phyloP scores from a whole-genome alignment of 2,888 invertebrate species.

The Leptinotarsa rubiginosa region DNA sequence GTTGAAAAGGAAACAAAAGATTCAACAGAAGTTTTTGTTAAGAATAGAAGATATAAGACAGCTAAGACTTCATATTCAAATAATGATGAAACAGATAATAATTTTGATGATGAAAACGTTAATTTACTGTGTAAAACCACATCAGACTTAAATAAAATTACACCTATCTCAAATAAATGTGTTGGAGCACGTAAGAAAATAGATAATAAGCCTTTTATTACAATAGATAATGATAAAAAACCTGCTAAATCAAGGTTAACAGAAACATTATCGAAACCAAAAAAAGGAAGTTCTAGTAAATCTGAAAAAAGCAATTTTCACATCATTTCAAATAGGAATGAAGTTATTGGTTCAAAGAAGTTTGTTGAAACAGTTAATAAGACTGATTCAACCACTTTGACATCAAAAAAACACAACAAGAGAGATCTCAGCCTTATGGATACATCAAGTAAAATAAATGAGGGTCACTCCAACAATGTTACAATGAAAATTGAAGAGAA shows the following conservation, averaged over 20 bases:
- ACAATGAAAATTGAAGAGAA: background rate
- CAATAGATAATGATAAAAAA: background rate
- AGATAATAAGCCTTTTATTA: background rate
- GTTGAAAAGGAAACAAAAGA: slow-evolving; percentile 1
- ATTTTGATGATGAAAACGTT: slow-evolving; percentile 30
- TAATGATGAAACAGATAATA: slow-evolving; percentile 36
- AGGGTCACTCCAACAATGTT: background rate
- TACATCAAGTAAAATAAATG: background rate
- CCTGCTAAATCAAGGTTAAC: background rate
- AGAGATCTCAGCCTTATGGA: background rate
- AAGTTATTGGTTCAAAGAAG: background rate
- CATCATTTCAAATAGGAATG: background rate
- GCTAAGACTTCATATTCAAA: background rate
- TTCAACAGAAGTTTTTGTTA: slow-evolving; percentile 14
- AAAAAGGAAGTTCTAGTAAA: slow-evolving; percentile 8
- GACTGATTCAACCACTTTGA: background rate
- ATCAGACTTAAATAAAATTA: background rate
- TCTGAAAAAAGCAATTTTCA: background rate
- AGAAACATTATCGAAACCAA: background rate
- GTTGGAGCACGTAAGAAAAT: background rate
- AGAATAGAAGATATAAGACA: slow-evolving; percentile 24
- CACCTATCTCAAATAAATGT: slow-evolving; percentile 12
- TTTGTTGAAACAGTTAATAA: background rate
- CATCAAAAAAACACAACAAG: background rate
- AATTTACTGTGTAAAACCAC: background rate